Evolutionary conservation across 2,888 invertebrate species (phyloP), one percentile per base, ranked within the genome.

Genomic region (Capitulum mitella): DNA sequence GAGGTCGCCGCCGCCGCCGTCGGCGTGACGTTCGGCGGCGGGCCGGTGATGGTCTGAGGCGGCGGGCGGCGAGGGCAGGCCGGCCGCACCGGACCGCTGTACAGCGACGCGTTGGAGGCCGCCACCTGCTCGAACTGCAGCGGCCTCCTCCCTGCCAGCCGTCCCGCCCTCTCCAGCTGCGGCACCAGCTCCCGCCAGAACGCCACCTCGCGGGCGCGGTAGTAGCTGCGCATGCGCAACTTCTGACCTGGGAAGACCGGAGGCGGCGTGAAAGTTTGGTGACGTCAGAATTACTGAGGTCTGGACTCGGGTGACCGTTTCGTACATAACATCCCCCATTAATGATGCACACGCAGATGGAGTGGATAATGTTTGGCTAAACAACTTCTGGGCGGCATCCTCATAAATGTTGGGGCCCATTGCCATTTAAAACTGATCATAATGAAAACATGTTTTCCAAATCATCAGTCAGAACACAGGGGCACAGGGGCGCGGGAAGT

Each of bases 151-250:
- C 93, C 93, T 6, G 95, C 93, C 83, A 94, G 93, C 83, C 93
- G 93, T 14, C 93, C 92, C 12, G 94, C 94, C 58, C 84, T 83
- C 82, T 88, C 88, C 82, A 92, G 89, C 84, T 97, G 96, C 51
- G 97, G 97, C 80, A 98, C 94, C 78, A 97, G 88, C 84, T 97
- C 95, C 80, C 97, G 86, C 98, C 98, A 98, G 86, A 97, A 94
- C 1, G 97, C 96, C 78, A 97, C 89, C 82, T 97, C 95, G 86
- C 97, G 96, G 1, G 97, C 96, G 82, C 97, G 90, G 87, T 97
- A 97, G 87, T 97, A 97, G 83, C 95, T 94, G 86, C 94, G 94
- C 82, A 95, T 87, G 85, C 94, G 94, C 0, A 95, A 92, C 85
- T 97, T 95, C 77, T 92, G 92, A 85, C 95, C 97, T 97, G 89